Evolutionary conservation across 2,888 invertebrate species (phyloP), one percentile per base, ranked within the genome.

Genomic region (Pristionchus japonicus): DNA sequence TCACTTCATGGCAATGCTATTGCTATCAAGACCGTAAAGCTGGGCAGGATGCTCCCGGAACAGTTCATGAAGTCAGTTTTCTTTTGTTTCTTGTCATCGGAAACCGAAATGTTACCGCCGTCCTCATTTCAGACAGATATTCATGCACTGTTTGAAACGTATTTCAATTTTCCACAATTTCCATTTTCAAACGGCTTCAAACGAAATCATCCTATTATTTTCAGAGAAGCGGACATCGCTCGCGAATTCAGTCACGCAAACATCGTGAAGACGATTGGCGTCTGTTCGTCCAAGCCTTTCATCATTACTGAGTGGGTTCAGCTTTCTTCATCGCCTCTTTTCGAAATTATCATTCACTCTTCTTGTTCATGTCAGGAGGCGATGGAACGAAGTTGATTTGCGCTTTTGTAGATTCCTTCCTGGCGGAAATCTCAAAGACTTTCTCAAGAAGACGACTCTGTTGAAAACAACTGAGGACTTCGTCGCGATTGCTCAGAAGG

Each of bases 221-320:
- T n/a, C 43, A 77, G 77, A 7, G 77, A 77, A 77, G 77, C 77
- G 9, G 43, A 43, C 13, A 47, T 77, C 43, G 77, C 47, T 27
- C 77, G 77, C 0, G 43, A 43, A 9, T 47, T 77, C 77, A 77
- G 77, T 27, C 77, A 77, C 27, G 37, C 15, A 4, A 77, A 77
- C 20, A 77, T 77, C n/a, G 77, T 77, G 43, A 43, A 27, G 43
- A 77, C 77, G n/a, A 77, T 77, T 7, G 77, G 77, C 20, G 43
- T 77, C 77, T 77, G 77, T 27, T 43, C 77, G 11, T 15, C 13
- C 11, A n/a, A n/a, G 9, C 77, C 77, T n/a, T 77, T n/a, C 6
- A 77, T 77, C 17, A 27, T 77, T 47, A 47, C 77, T 27, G 77
- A 77, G 77, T 77, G 23, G 4, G 77, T 70, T 70, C 2, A 20